Evolutionary conservation across 2,888 invertebrate genomes (phyloP), one percentile per base, ranked within the genome.

Genomic region (Acleris literana): DNA sequence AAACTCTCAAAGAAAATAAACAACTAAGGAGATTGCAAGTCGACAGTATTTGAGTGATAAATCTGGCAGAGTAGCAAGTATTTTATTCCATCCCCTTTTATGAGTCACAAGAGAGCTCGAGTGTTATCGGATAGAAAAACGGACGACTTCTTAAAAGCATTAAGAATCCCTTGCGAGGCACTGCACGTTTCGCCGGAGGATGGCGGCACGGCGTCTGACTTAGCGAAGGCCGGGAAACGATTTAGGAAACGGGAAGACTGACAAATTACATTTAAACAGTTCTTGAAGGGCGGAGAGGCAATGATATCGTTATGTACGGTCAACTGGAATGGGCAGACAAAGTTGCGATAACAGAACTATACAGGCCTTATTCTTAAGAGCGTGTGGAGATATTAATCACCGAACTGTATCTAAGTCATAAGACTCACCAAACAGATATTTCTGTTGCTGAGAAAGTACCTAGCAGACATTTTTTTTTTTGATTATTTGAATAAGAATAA

Each of bases 241-340:
- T 66, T 66, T 62, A 61, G 65, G 65, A 61, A 66, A 66, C 56
- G 60, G 52, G 33, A 66, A 49, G 61, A n/a, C 66, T 57, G 66
- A 62, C 66, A 66, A 57, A 66, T 62, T 62, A 57, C 51, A 16
- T 53, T 20, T 20, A 20, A 20, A 20, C 20, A 20, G 20, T n/a
- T 52, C 51, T 53, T 59, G 48, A 53, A 58, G 25, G 48, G 54
- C 54, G 59, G 16, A 52, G 22, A 58, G 43, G 51, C 51, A 13
- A 52, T 33, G 43, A 60, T 60, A 49, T 63, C 52, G 43, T 44
- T 13, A 43, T 5, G 18, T 3, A 18, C 25, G 29, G 20, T 33
- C 33, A 62, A 13, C 5, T 54, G 33, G 2, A 43, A 16, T 29
- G 29, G 29, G 29, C 29, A 29, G 7, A 29, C 33, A 3, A 9